Percentiles rank a stretch among this genome's conserved stretches.
Conservation (phyloP, 1,140 invertebrate genomes). For the Phymastichus coffea region DNA sequence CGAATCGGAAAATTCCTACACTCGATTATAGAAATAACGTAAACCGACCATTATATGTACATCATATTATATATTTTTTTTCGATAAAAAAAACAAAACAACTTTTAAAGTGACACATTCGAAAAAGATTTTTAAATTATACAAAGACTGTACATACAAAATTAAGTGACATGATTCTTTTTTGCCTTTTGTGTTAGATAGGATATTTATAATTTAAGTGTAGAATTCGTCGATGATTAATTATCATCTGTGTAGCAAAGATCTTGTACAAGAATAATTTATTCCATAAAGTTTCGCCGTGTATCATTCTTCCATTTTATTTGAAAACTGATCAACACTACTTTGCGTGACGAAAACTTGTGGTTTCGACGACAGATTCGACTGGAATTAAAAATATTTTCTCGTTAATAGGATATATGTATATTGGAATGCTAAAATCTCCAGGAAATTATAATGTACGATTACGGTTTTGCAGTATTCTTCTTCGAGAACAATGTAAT, state of each 20-base stretch:
- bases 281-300: not conserved
- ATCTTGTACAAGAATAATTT: slow-evolving; percentile 23
- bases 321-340: slow-evolving; percentile 41
- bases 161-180: not conserved
- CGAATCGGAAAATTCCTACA: not conserved
- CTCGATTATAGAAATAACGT: slow-evolving; percentile 13
- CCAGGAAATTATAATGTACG: too few relatives aligned
- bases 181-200: too few relatives aligned
- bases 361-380: slow-evolving; percentile 39
- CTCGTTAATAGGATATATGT: too few relatives aligned
- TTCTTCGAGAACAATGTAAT: too few relatives aligned
- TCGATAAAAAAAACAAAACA: not conserved
- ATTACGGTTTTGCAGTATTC: too few relatives aligned
- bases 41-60: slow-evolving; percentile 6
- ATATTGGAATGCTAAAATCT: too few relatives aligned
- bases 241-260: slow-evolving; percentile 15
- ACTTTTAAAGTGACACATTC: not conserved
- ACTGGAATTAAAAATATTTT: slow-evolving; percentile 33
- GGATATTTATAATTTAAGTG: not conserved
- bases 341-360: slow-evolving; percentile 48
- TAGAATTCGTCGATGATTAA: slow-evolving; percentile 4
- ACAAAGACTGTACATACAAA: slow-evolving; percentile 9
- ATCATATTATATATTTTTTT: not conserved
- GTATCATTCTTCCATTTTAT: slow-evolving; percentile 41
- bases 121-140: slow-evolving; percentile 2